Conservation (phyloP, 2,113 vertebrate genomes). For the Malurus melanocephalus region DNA sequence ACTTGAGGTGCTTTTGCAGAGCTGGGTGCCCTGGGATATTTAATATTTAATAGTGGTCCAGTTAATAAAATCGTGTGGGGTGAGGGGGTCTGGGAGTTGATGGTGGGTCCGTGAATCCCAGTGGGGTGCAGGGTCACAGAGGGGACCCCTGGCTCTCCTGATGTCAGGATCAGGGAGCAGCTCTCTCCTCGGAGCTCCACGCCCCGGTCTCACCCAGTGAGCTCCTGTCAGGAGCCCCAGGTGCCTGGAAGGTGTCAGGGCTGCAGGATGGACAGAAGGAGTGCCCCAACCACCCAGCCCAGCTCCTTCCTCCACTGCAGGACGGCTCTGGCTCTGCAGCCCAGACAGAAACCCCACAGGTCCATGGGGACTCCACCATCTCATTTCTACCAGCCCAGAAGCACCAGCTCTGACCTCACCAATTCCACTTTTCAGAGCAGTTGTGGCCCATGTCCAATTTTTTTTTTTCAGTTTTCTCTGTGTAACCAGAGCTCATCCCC, state of each 20-base stretch:
- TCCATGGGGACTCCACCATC: background rate
- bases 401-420: background rate
- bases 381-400: conserved; percentile 25
- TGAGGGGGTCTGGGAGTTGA: fast-evolving
- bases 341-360: fast-evolving
- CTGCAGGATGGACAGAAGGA: background rate
- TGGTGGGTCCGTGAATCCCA: fast-evolving
- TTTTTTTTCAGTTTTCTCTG: background rate
- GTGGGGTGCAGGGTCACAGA: fast-evolving
- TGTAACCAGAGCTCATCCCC: conserved; percentile 63
- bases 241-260: background rate
- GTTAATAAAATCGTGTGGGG: fast-evolving
- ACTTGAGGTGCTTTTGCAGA: fast-evolving
- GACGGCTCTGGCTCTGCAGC: background rate
- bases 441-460: conserved; percentile 40
- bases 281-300: background rate
- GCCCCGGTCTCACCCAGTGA: fast-evolving
- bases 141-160: fast-evolving
- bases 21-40: too few relatives aligned
- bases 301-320: background rate
- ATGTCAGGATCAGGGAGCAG: fast-evolving
- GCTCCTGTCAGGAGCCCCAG: fast-evolving
- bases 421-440: conserved; percentile 23
- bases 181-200: fast-evolving
- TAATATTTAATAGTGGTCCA: too few relatives aligned